Percentiles rank a stretch among this genome's conserved stretches.
These are phyloP conservation scores for Silurus aristotelis DNA, from an alignment of 2,797 vertebrate genomes.

Conservation along the genomic window DNA sequence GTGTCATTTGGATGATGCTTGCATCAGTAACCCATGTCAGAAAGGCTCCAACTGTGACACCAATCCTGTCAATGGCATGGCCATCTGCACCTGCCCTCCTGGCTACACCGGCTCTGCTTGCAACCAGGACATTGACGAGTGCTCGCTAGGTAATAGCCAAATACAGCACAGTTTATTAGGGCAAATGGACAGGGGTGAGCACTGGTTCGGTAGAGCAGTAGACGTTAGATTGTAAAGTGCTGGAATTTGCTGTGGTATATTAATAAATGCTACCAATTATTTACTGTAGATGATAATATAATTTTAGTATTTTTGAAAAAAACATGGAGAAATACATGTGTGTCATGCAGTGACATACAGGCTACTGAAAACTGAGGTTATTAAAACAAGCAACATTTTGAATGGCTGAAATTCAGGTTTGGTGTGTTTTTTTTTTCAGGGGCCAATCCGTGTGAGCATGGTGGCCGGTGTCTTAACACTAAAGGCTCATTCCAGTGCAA, in stretches of 20 bases:
- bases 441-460: constrained; percentile 95
- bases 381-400: neutral
- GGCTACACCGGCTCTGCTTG: constrained; percentile 92
- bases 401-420: neutral
- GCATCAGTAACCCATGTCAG: constrained; percentile 97
- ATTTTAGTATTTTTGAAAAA: neutral
- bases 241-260: neutral
- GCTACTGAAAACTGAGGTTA: neutral
- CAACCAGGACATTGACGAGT: constrained; percentile 94
- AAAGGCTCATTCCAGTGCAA: constrained; percentile 94
- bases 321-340: neutral
- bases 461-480: constrained; percentile 93
- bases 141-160: constrained; percentile 81
- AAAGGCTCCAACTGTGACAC: constrained; percentile 97
- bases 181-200: neutral
- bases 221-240: neutral
- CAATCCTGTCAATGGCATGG: constrained; percentile 95
- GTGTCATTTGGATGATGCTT: constrained; percentile 93
- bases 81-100: constrained; percentile 93
- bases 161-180: neutral
- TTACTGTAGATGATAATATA: neutral
- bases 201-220: neutral
- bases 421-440: constrained; percentile 69
- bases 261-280: neutral
- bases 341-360: neutral